Evolutionary conservation across 1,140 invertebrate species (phyloP).

Genomic region (Pseudomyrmex concolor): DNA sequence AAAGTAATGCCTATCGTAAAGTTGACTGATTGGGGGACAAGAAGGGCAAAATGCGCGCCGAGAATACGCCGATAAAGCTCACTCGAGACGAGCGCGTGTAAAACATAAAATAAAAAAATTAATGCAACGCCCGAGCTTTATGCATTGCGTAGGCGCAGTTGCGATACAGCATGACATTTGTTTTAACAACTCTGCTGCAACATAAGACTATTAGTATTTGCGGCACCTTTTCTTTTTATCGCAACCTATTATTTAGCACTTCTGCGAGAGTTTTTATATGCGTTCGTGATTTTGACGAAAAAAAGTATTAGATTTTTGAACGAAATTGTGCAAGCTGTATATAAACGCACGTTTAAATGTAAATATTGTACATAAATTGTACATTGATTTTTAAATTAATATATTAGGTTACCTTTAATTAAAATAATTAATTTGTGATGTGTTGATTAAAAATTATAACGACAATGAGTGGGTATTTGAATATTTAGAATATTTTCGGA

Average conservation of each 20-base stretch:
- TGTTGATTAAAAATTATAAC: background rate
- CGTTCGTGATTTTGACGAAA: background rate
- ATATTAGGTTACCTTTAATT: background rate
- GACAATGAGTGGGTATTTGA: too few relatives aligned
- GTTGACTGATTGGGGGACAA: slow-evolving; percentile 59
- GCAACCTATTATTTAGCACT: background rate
- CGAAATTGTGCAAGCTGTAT: background rate
- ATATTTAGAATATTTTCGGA: too few relatives aligned
- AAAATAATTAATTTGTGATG: slow-evolving; percentile 1
- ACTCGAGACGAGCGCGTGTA: background rate
- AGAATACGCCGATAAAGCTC: slow-evolving; percentile 41
- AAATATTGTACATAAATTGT: background rate
- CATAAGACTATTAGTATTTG: slow-evolving; percentile 30
- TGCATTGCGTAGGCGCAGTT: slow-evolving; percentile 38
- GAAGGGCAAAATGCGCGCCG: background rate
- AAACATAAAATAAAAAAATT: slow-evolving; percentile 13
- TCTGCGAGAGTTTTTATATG: too few relatives aligned
- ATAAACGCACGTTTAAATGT: too few relatives aligned
- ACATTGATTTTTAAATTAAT: background rate
- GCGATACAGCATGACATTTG: slow-evolving; percentile 13
- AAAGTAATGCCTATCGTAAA: slow-evolving; percentile 62
- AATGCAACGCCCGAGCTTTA: slow-evolving; percentile 14
- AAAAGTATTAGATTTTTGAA: background rate
- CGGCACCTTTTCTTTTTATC: background rate
- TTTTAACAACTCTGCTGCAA: background rate